A percentile compares a stretch with the other conserved stretches of the same genome.
Conservation (phyloP, 2,797 vertebrate species). For the Pristis pectinata region DNA sequence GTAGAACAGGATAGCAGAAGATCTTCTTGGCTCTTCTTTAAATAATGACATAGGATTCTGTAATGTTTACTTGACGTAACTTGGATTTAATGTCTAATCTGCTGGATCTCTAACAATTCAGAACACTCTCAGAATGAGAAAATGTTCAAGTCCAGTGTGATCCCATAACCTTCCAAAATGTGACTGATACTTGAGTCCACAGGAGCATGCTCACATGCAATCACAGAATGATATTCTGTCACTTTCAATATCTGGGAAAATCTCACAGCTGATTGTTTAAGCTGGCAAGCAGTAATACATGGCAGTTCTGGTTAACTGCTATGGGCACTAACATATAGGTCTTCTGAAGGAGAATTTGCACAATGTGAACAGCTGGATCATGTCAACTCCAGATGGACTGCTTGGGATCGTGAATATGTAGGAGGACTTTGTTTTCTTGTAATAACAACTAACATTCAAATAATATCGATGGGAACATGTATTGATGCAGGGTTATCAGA, state of each 20-base stretch:
- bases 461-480: neutral
- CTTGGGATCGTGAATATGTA: neutral
- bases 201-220: too few species aligned
- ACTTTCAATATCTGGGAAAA: too few species aligned
- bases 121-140: neutral
- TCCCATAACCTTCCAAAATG: too few species aligned
- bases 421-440: neutral
- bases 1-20: neutral
- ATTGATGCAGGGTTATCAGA: too few species aligned
- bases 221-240: too few species aligned
- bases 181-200: too few species aligned
- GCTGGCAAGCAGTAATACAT: neutral
- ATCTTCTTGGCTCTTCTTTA: neutral
- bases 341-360: neutral
- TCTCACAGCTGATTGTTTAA: neutral
- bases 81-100: neutral
- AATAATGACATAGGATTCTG: neutral
- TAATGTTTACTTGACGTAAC: neutral
- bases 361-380: neutral
- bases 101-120: neutral
- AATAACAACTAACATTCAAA: neutral
- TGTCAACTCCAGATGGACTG: neutral
- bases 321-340: neutral
- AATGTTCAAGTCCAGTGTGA: too few species aligned
- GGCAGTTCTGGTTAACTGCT: neutral